Conservation (phyloP, 2,888 invertebrate species). For the Chrysolina americana region DNA sequence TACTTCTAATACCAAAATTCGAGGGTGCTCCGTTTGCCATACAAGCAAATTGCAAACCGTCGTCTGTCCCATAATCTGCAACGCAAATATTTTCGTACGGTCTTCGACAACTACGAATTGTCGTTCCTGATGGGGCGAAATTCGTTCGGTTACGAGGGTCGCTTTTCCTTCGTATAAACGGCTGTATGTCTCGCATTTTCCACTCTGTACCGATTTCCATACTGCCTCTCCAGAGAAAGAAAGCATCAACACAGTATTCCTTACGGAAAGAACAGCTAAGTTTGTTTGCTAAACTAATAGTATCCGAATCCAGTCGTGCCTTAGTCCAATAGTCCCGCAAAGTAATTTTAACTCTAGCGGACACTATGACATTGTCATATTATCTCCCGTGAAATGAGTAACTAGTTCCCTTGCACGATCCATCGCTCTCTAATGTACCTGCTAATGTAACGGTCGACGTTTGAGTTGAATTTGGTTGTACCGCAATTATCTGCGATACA, state of each 20-base stretch:
- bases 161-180: not conserved
- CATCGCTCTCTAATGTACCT: not conserved
- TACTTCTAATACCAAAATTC: not conserved
- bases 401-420: not conserved
- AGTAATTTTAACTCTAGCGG: not conserved
- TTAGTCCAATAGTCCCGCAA: not conserved
- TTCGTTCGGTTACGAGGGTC: not conserved
- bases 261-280: not conserved
- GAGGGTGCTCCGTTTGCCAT: not conserved
- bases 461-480: not conserved
- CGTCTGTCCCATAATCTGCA: no score
- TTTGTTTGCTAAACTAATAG: conserved; percentile 37
- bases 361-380: conserved; percentile 9
- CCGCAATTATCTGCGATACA: not conserved
- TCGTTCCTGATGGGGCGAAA: no score
- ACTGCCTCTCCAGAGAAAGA: not conserved
- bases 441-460: not conserved
- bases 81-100: no score
- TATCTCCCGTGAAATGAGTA: not conserved
- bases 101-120: not conserved
- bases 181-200: not conserved
- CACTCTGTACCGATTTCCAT: not conserved
- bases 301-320: not conserved
- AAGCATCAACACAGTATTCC: not conserved
- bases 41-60: not conserved